These are phyloP conservation scores for Gopherus evgoodei DNA, from an alignment of 2,113 vertebrate genomes.

Conservation along the genomic window DNA sequence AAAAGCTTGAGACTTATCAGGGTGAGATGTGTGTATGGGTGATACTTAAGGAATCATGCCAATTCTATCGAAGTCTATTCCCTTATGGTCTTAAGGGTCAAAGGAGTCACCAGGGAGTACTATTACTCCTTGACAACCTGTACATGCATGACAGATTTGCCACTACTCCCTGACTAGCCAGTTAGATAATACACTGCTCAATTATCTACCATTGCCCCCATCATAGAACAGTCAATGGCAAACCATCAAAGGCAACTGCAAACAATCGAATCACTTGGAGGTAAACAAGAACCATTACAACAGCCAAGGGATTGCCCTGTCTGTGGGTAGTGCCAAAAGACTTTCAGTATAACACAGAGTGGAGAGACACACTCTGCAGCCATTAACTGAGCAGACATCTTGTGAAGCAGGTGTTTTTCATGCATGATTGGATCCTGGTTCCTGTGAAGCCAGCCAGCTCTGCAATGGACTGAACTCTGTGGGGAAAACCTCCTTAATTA, in stretches of 20 bases:
- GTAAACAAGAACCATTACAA: background rate
- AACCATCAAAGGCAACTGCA: background rate
- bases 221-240: background rate
- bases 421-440: background rate
- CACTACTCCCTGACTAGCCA: background rate
- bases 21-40: background rate
- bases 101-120: background rate
- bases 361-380: background rate
- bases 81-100: background rate
- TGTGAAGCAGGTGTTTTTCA: background rate
- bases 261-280: background rate
- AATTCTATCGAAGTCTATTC: background rate
- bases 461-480: background rate
- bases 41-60: background rate
- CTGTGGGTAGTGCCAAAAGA: background rate
- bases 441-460: background rate
- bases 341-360: background rate
- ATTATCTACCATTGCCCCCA: background rate
- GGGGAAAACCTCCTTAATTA: background rate
- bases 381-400: background rate
- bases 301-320: background rate
- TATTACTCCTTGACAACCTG: background rate
- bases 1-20: background rate
- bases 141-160: background rate
- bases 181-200: background rate